A percentile compares a stretch with the other conserved stretches of the same genome.
Evolutionary conservation across 2,888 invertebrate species (phyloP).

Genomic region (Hypercompe scribonia): DNA sequence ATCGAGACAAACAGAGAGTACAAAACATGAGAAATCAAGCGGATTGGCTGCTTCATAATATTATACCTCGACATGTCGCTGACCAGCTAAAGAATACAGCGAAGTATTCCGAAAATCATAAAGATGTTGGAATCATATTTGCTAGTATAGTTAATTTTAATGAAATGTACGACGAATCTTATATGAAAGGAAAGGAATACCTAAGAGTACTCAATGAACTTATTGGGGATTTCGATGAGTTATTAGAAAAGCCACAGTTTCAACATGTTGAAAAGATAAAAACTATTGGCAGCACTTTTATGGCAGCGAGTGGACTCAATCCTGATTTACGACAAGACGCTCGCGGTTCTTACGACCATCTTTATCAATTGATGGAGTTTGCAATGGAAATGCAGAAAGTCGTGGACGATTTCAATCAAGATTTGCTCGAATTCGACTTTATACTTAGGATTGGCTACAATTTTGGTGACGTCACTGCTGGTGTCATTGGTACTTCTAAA

Average conservation of each 20-base stretch:
- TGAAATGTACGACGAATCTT: constrained; percentile 99
- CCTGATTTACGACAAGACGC: constrained; percentile 91
- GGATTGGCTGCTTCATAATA: constrained; percentile 98
- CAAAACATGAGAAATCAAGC: constrained; percentile 98
- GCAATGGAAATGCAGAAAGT: constrained; percentile 96
- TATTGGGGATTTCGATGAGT: constrained; percentile 98
- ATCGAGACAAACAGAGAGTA: constrained; percentile 94
- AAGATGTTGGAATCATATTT: constrained; percentile 96
- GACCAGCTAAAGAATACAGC: constrained; percentile 97
- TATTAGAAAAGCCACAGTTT: constrained; percentile 93
- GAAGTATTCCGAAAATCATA: constrained; percentile 97
- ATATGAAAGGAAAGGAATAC: constrained; percentile 97
- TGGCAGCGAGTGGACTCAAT: constrained; percentile 98
- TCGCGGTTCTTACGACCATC: constrained; percentile 90
- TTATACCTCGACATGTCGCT: constrained; percentile 98
- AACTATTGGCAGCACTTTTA: constrained; percentile 98
- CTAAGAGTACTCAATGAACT: constrained; percentile 97
- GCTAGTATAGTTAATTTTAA: constrained; percentile 99
- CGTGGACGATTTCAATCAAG: constrained; percentile 94
- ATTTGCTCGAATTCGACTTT: constrained; percentile 95
- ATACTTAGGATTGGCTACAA: constrained; percentile 96
- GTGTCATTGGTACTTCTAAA: constrained; percentile 98
- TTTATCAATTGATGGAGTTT: constrained; percentile 97
- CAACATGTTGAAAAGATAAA: constrained; percentile 98
- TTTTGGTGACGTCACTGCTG: constrained; percentile 98